Conservation (phyloP, 2,113 vertebrate species). For the Apaloderma vittatum region DNA sequence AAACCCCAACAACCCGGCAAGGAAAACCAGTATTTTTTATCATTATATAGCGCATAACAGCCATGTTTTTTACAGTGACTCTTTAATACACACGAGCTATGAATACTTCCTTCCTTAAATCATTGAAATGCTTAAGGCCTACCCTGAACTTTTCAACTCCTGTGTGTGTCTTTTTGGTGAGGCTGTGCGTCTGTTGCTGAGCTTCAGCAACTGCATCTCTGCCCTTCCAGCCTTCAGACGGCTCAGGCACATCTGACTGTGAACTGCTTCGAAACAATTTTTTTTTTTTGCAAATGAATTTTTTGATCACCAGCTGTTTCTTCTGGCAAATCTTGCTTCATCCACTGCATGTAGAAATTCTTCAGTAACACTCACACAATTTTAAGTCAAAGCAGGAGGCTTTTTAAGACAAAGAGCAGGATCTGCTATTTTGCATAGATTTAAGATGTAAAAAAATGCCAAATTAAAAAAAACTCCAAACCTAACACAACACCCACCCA, state of each 20-base stretch:
- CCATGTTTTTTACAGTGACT: background rate
- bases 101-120: background rate
- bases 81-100: background rate
- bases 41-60: background rate
- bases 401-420: too few relatives aligned
- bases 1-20: background rate
- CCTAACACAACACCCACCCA: background rate
- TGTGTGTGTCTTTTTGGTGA: background rate
- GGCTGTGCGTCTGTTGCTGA: background rate
- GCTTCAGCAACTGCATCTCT: background rate
- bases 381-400: too few relatives aligned
- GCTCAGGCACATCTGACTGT: background rate
- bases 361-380: background rate
- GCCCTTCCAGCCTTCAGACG: background rate
- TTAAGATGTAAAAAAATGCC: background rate
- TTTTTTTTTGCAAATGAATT: background rate
- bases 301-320: background rate
- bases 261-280: background rate
- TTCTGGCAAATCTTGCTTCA: background rate
- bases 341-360: background rate
- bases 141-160: slow-evolving; percentile 71
- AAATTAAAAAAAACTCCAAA: background rate
- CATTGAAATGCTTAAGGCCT: slow-evolving; percentile 18
- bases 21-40: background rate
- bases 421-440: background rate